These are phyloP conservation scores for Xylota sylvarum DNA, from an alignment of 2,888 invertebrate genomes.

Conservation along the genomic window DNA sequence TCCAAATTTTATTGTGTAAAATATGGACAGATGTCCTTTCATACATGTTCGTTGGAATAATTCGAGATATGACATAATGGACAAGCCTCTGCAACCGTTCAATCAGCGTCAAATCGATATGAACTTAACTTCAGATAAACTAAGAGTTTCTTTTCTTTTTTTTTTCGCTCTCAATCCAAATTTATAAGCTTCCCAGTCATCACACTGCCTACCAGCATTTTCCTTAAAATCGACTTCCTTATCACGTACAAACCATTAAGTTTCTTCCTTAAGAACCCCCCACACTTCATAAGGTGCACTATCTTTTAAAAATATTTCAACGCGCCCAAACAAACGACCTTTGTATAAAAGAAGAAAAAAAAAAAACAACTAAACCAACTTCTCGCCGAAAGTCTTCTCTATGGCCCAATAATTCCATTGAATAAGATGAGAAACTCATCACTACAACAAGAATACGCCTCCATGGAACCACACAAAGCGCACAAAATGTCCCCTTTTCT, in stretches of 20 bases:
- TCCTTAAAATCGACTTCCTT: too few species aligned
- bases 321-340: conserved; percentile 15
- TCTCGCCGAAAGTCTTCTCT: conserved; percentile 9
- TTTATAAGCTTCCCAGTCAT: too few species aligned
- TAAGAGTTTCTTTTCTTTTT: too few species aligned
- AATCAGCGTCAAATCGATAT: too few species aligned
- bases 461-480: conserved; percentile 17
- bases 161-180: too few species aligned
- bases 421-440: conserved; percentile 19
- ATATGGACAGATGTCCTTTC: too few species aligned
- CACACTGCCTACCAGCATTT: too few species aligned
- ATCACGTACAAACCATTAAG: background rate
- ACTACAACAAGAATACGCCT: conserved; percentile 9
- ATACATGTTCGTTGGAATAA: too few species aligned
- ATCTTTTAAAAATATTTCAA: conserved; percentile 16
- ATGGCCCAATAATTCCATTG: conserved; percentile 41
- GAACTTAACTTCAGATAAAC: too few species aligned
- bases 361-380: conserved; percentile 17
- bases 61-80: too few species aligned
- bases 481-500: conserved; percentile 18
- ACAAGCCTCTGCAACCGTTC: too few species aligned
- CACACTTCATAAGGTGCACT: background rate
- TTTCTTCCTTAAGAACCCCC: background rate
- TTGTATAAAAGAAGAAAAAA: background rate
- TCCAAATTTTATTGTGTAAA: too few species aligned